Percentiles rank a stretch among this genome's conserved stretches.
phyloP scores from a whole-genome alignment of 2,797 vertebrate species.

The Phaenicophaeus curvirostris region DNA sequence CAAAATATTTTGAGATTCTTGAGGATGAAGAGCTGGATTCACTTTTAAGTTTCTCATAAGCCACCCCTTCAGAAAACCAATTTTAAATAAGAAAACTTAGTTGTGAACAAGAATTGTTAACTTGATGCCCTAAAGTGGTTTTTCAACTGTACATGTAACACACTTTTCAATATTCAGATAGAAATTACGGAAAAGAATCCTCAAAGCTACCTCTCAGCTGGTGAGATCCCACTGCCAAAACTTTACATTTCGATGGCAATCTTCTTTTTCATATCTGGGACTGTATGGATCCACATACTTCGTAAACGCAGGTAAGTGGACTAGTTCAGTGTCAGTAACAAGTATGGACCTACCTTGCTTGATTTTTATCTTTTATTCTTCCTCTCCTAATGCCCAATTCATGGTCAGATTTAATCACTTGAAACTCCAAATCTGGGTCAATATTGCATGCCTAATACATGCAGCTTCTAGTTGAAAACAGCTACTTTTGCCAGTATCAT shows the following conservation, averaged over 20 bases:
- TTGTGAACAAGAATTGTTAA: background rate
- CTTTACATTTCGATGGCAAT: conserved; percentile 87
- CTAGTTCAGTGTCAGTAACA: background rate
- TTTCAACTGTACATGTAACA: background rate
- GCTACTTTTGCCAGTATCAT: background rate
- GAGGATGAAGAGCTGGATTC: background rate
- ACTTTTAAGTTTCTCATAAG: background rate
- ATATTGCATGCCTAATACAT: background rate
- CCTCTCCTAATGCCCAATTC: background rate
- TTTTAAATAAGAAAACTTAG: background rate
- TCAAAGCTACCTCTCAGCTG: conserved; percentile 86
- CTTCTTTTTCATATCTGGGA: conserved; percentile 85
- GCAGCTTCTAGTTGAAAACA: background rate
- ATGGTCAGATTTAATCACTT: background rate
- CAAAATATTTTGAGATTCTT: background rate
- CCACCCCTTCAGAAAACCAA: background rate
- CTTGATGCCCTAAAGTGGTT: background rate
- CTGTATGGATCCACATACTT: conserved; percentile 84
- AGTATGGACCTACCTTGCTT: background rate
- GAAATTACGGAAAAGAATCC: conserved; percentile 85
- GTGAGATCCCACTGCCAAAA: conserved; percentile 87
- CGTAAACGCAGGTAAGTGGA: conserved; percentile 78
- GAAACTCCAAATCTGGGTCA: background rate
- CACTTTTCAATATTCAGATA: conserved; percentile 76
- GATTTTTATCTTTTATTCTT: background rate